A percentile compares a stretch with the other conserved stretches of the same genome.
These are phyloP conservation scores for Syritta pipiens DNA, from an alignment of 2,888 invertebrate species.

Conservation along the genomic window DNA sequence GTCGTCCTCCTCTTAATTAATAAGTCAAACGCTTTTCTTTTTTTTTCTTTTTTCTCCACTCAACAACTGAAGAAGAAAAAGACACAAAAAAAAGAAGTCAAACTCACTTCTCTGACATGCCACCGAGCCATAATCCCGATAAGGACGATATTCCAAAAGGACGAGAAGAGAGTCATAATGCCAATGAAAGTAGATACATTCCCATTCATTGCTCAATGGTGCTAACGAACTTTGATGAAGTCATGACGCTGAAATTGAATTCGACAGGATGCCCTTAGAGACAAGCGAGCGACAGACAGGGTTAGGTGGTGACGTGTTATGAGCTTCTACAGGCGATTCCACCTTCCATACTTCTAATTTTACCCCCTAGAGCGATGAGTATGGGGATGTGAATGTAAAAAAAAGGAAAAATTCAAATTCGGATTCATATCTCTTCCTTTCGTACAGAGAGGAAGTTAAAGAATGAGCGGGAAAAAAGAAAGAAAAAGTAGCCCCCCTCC, in stretches of 20 bases:
- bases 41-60: background rate
- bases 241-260: constrained; percentile 41
- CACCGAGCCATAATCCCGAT: constrained; percentile 11
- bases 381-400: constrained; percentile 2
- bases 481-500: background rate
- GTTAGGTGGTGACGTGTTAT: background rate
- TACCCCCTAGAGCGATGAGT: background rate
- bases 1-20: constrained; percentile 15
- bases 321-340: no score
- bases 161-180: constrained; percentile 22
- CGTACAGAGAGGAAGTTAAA: background rate
- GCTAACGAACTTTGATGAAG: constrained; percentile 53
- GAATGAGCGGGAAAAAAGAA: background rate
- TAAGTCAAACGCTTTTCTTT: background rate
- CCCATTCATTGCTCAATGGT: constrained; percentile 44
- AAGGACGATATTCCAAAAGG: constrained; percentile 8
- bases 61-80: background rate
- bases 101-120: background rate
- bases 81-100: background rate
- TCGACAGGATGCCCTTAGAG: constrained; percentile 15
- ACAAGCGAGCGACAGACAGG: background rate
- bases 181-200: constrained; percentile 26
- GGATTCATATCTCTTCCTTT: constrained; percentile 38
- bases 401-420: constrained; percentile 5
- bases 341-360: background rate